Percentiles rank a stretch among this genome's conserved stretches.
Conservation (phyloP, 2,113 vertebrate genomes). For the Chinchilla lanigera region DNA sequence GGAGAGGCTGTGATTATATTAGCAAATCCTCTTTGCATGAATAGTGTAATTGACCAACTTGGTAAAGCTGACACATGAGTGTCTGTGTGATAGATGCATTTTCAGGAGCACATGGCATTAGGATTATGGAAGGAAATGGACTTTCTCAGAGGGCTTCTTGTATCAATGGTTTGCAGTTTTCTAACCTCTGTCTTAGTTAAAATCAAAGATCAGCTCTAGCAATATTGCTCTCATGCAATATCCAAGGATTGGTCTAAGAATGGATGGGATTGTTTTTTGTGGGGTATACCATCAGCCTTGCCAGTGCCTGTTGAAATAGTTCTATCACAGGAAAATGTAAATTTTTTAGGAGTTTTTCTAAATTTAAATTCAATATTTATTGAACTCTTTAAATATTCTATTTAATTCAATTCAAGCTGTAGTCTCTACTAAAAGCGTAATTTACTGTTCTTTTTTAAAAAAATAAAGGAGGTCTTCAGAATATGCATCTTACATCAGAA, state of each 20-base stretch:
- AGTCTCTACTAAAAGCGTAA: neutral
- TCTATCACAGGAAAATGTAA: conserved; percentile 10
- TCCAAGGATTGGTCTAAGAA: neutral
- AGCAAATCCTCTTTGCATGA: neutral
- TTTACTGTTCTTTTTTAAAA: neutral
- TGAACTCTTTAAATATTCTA: neutral
- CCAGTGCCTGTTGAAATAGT: neutral
- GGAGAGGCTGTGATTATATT: neutral
- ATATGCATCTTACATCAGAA: neutral
- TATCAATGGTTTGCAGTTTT: neutral
- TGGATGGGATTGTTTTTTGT: neutral
- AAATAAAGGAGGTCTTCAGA: neutral
- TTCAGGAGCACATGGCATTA: neutral
- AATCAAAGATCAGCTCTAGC: neutral
- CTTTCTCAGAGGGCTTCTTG: fast-evolving
- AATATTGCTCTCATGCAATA: neutral
- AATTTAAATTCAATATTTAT: neutral
- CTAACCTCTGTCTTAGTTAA: neutral
- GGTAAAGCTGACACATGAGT: neutral
- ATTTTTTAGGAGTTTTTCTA: neutral
- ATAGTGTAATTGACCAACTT: neutral
- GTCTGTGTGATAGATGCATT: neutral
- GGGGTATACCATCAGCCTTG: neutral
- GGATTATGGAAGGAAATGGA: neutral
- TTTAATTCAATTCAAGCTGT: neutral